Conservation (phyloP, 2,113 vertebrate species). For the Mesoclemmys tuberculata region DNA sequence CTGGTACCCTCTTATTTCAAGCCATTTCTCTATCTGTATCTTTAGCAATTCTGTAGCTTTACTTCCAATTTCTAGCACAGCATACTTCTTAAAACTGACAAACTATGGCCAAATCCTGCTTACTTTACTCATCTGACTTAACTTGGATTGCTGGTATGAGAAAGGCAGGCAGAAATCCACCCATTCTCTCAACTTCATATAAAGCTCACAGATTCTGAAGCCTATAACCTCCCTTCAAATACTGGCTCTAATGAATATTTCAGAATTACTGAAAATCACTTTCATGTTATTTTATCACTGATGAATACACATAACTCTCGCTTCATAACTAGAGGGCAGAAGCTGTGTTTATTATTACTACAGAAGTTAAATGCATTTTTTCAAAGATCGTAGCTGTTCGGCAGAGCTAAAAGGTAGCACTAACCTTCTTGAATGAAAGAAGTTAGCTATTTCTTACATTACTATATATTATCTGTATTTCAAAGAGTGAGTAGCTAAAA, state of each 20-base stretch:
- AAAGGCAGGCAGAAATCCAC: not conserved
- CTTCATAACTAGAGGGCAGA: not conserved
- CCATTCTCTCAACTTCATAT: not conserved
- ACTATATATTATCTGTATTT: constrained; percentile 11
- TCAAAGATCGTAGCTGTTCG: not conserved
- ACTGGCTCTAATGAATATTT: not conserved
- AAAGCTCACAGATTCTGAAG: not conserved
- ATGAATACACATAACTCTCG: constrained; percentile 20
- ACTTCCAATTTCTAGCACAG: not conserved
- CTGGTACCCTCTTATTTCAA: not conserved
- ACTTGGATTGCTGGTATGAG: not conserved
- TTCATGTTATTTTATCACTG: not conserved
- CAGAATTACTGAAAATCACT: not conserved
- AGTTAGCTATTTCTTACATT: not conserved
- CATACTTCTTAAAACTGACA: not conserved
- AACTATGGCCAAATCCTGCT: not conserved
- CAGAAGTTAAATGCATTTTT: not conserved
- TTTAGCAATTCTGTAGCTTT: not conserved
- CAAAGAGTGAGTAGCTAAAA: constrained; percentile 44
- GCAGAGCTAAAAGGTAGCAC: constrained; percentile 29
- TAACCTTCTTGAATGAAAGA: constrained; percentile 7
- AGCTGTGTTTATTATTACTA: not conserved
- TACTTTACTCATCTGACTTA: not conserved
- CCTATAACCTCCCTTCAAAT: not conserved
- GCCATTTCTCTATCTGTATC: not conserved